Base-by-base conservation (phyloP, 2,113 vertebrate genomes). In the Onychostruthus taczanowskii region DNA sequence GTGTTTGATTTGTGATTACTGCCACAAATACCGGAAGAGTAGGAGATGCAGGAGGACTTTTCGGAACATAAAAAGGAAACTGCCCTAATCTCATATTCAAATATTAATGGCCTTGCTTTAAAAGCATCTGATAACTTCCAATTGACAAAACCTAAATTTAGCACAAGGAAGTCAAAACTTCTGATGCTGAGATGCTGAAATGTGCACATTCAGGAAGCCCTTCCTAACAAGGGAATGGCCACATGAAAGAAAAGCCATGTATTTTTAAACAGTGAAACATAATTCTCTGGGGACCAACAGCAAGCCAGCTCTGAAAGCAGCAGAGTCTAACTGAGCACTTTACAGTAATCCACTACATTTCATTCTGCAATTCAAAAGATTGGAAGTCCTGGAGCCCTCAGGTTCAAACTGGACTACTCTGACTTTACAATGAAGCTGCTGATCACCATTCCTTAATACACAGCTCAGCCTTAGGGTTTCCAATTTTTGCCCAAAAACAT, bases 71-170 rank as follows among this genome's bases (percentile, higher is more conserved):
- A 87, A 84, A 94, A 81, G 86, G 86, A 77, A 93, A 73, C 82
- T 46, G 87, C 53, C 77, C 61, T 72, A 21, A 89, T 87, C 81
- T 68, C 41, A 22, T 68, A 55, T 41, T 95, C 89, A 93, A 90
- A 85, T 94, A 95, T 94, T 96, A 95, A 97, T 93, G 87, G 75
- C 67, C 75, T 77, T 35, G 46, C 46, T 76, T 66, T 95, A 91
- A 97, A 93, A 95, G 92, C 92, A 90, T 90, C 87, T 37, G 75
- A 64, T 44, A 68, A 56, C 49, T 93, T 91, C 67, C 84, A 61
- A 83, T 44, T 82, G 85, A 82, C 75, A 61, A 72, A 76, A 77
- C 7, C 82, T 95, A 95, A 93, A 94, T 96, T 91, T 96, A 96
- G 70, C 66, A 52, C 22, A 47, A 72, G 87, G 78, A 89, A 96